phyloP scores from a whole-genome alignment of 2,888 invertebrate species.

The Temnothorax ravouxi region DNA sequence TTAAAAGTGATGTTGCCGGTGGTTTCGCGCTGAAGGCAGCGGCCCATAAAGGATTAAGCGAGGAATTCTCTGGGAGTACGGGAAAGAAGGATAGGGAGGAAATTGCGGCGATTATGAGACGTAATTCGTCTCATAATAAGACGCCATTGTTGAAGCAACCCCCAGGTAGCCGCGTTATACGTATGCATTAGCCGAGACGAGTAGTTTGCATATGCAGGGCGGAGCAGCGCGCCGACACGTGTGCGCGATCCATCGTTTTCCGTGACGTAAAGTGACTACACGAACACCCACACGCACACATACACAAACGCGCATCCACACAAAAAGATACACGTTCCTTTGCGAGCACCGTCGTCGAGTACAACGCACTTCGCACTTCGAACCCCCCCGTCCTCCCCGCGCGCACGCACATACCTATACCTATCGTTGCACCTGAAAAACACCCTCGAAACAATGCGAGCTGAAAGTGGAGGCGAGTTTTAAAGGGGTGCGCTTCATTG shows the following conservation, averaged over 20 bases:
- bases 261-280: slow-evolving; percentile 42
- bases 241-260: slow-evolving; percentile 45
- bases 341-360: not conserved
- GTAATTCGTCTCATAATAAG: slow-evolving; percentile 58
- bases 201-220: slow-evolving; percentile 50
- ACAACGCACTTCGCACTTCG: not conserved
- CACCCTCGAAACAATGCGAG: not conserved
- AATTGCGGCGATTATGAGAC: slow-evolving; percentile 38
- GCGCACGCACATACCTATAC: not conserved
- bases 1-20: slow-evolving; percentile 43
- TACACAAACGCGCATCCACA: not conserved
- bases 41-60: slow-evolving; percentile 30
- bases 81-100: not conserved
- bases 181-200: slow-evolving; percentile 40
- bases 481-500: not conserved
- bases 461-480: slow-evolving; percentile 9
- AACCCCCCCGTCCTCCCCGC: not conserved
- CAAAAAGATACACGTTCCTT: not conserved
- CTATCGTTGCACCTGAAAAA: not conserved
- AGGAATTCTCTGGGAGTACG: not conserved
- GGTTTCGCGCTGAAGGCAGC: slow-evolving; percentile 18
- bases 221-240: slow-evolving; percentile 32
- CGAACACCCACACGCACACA: not conserved
- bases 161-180: slow-evolving; percentile 49
- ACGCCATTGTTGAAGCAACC: slow-evolving; percentile 55